Base-by-base conservation (phyloP, 2,888 invertebrate species). In the Pseudococcus jackbeardsleyi region DNA sequence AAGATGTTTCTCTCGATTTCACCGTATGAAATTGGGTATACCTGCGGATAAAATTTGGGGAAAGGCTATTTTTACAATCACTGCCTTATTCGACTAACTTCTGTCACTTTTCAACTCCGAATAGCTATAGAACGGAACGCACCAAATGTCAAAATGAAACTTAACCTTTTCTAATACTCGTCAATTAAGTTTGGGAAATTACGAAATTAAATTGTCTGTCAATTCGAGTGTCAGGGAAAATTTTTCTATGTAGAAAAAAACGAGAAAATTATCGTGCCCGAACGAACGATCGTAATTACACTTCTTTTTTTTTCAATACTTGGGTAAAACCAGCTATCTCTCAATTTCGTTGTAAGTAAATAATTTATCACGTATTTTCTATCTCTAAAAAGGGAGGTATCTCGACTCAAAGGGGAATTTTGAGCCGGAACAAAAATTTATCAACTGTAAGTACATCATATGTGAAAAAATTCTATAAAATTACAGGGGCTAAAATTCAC, bases 51-150 rank as follows among this genome's bases (percentile, higher is more conserved):
- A 64, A 64, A 64, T 64, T 64, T 22, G 9, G 9, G 8, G 22
- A 64, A 64, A 64, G 33, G 33, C 33, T 39, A 72, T 72, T 72
- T 72, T 72, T 17, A 72, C 33, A 33, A 72, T 64, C 64, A 64
- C 22, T 64, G 5, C 54, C 54, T 5, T 42, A 42, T 42, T 42
- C 42, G 15, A 54, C n/a, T 54, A 54, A 54, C 54, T 54, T 54
- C 54, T 54, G 54, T 54, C 54, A 54, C 54, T 54, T 54, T 54
- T 54, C 54, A n/a, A 54, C 54, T 54, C 7, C 42, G 5, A 54
- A 54, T 54, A 54, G 5, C 42, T 42, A 42, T 42, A 42, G 5
- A 42, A 42, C 42, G 42, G 42, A 42, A 54, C 54, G 54, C 7
- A 5, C n/a, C 6, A n/a, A 54, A n/a, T 15, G n/a, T 54, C 54